Evolutionary conservation across 2,797 vertebrate genomes (phyloP), one percentile per base, ranked within the genome.

Genomic region (Hafferia zeledoni): DNA sequence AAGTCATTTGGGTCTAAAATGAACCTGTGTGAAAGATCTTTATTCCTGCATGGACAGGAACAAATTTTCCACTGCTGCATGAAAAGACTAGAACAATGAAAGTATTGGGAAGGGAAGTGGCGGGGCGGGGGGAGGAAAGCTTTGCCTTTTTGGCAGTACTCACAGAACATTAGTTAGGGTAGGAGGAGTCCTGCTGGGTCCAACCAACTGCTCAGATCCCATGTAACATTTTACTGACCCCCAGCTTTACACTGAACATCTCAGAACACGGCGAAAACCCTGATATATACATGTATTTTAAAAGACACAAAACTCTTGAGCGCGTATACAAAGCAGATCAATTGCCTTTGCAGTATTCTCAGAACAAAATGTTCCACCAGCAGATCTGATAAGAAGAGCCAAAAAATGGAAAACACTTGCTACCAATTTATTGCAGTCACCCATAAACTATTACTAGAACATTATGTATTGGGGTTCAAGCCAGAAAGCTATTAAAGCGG

Each of bases 401-500:
- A 98, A 98, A 98, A 97, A 97, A 96, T 94, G 96, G 96, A 97
- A 98, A 98, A 98, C 97, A 98, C 97, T 98, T 97, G 69, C 96
- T 98, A 98, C 95, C 97, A 98, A 97, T 98, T 98, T 98, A 97
- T 88, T 97, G 97, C 95, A 98, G 97, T 98, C 97, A 98, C 97
- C 98, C 97, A 97, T 98, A 98, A 98, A 98, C 97, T 98, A 97
- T 98, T 98, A 98, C 94, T 98, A 98, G 98, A 98, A 98, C 98
- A 98, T 98, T 97, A 98, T 98, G 98, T 98, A 98, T 97, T 91
- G 94, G 97, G 97, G 98, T 97, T 97, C 97, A 98, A 97, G 98
- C 98, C 98, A 98, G 97, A 93, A 97, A 97, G 96, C 97, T 98
- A 98, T 98, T 98, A 98, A 97, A 97, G 94, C 55, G 44, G 94